Base-by-base conservation (phyloP, 2,797 vertebrate genomes). In the Pantherophis vulpinus region DNA sequence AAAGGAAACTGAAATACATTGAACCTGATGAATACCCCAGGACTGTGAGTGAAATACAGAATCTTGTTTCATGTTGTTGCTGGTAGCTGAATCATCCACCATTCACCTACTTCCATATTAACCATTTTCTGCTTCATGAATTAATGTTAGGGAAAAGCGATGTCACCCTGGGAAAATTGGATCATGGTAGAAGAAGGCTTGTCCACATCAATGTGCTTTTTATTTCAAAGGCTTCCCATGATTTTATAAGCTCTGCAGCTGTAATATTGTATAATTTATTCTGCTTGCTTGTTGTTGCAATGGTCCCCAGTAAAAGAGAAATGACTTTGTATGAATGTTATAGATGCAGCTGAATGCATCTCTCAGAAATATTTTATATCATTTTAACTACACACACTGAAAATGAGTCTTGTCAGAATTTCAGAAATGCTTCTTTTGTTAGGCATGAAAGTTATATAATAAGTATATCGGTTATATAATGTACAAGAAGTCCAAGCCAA, bases 351-450 rank as follows among this genome's bases (percentile, higher is more conserved):
- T 59, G 0, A 97, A 95, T 86, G 93, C 91, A 95, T 96, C 94
- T 90, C 96, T 96, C 94, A 95, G 92, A 91, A 95, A 94, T 93
- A 91, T 94, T 95, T 95, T 92, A 94, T 91, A 94, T 74, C 63
- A 91, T 95, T 95, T 94, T 94, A 18, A 94, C 92, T 93, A 94
- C 90, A 89, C 83, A 92, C 54, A 51, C 91, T 95, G 94, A 95
- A 96, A 97, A 95, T 91, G 86, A 96, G 70, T 59, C 93, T 97
- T 93, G 95, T 96, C 95, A 95, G 90, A 96, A 96, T 91, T 95
- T 94, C 94, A 95, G 94, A 95, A 97, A 95, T 0, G 9, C 94
- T 83, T 96, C 94, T 94, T 96, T 92, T 94, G 94, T 89, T 93
- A 96, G 94, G 87, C 94, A 87, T 61, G 94, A 96, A 96, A 96